Conservation (phyloP, 2,113 vertebrate species). For the Pituophis catenifer region DNA sequence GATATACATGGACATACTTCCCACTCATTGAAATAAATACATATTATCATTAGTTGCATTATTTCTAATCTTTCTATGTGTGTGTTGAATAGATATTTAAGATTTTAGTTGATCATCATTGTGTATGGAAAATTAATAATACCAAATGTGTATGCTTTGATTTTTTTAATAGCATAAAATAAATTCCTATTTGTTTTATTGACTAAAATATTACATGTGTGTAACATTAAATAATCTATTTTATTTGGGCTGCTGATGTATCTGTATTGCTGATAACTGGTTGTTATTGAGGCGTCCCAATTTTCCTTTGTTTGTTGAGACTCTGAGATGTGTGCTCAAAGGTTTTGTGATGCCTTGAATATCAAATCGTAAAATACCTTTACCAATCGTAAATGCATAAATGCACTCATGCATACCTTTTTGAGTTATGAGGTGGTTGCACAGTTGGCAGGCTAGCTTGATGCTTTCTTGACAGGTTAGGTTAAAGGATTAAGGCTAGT, state of each 20-base stretch:
- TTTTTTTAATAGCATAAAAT: neutral
- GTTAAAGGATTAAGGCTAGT: slow-evolving; percentile 69
- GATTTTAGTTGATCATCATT: neutral
- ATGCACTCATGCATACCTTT: slow-evolving; percentile 68
- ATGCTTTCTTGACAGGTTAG: slow-evolving; percentile 71
- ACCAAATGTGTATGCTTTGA: too few species aligned
- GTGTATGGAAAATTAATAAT: neutral
- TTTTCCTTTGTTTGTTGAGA: slow-evolving; percentile 41
- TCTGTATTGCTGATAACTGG: slow-evolving; percentile 8
- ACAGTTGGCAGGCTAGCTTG: slow-evolving; percentile 67
- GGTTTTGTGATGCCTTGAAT: slow-evolving; percentile 60
- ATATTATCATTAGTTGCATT: neutral
- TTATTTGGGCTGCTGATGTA: slow-evolving; percentile 29
- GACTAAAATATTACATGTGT: neutral
- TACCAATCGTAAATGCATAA: slow-evolving; percentile 64
- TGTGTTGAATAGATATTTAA: neutral
- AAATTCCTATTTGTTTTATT: neutral
- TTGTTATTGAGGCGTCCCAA: slow-evolving; percentile 39
- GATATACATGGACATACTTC: neutral
- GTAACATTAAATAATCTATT: slow-evolving; percentile 27
- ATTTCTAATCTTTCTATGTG: neutral
- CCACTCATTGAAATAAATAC: neutral
- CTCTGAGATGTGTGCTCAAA: slow-evolving; percentile 18
- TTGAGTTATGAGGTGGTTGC: slow-evolving; percentile 69
- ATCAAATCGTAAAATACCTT: slow-evolving; percentile 50